These are phyloP conservation scores for Chymomyza caudatula DNA, from an alignment of 2,888 invertebrate species.

Conservation along the genomic window DNA sequence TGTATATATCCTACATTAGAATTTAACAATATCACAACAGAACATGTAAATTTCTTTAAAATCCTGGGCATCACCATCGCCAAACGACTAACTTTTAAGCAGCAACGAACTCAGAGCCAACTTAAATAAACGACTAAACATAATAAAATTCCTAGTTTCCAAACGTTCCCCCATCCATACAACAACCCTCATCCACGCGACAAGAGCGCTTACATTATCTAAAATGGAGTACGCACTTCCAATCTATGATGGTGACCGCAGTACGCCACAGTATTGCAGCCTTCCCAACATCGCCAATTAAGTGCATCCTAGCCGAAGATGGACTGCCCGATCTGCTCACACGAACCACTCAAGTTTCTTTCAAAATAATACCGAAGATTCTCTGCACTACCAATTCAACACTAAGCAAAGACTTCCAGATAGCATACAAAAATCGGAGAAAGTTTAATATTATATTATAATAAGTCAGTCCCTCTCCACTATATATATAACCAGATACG, in stretches of 20 bases:
- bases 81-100: constrained; percentile 18
- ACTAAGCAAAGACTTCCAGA: neutral
- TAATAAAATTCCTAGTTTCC: constrained; percentile 27
- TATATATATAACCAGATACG: too few species aligned
- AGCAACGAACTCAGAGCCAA: constrained; percentile 27
- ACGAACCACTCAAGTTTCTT: neutral
- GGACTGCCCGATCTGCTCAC: neutral
- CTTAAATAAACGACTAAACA: constrained; percentile 20
- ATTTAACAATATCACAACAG: constrained; percentile 12
- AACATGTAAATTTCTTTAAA: constrained; percentile 5
- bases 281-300: constrained; percentile 14
- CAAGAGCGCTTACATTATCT: constrained; percentile 18
- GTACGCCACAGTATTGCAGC: constrained; percentile 17
- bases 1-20: too few species aligned
- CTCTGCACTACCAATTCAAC: neutral
- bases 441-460: neutral
- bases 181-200: constrained; percentile 14
- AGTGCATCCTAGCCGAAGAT: constrained; percentile 14
- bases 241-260: constrained; percentile 25
- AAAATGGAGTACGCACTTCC: constrained; percentile 26
- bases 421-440: neutral
- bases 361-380: constrained; percentile 4
- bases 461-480: too few species aligned
- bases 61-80: constrained; percentile 15
- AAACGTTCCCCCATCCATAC: constrained; percentile 11